Base-by-base conservation (phyloP, 2,888 invertebrate species). In the Amphiduros pacificus region DNA sequence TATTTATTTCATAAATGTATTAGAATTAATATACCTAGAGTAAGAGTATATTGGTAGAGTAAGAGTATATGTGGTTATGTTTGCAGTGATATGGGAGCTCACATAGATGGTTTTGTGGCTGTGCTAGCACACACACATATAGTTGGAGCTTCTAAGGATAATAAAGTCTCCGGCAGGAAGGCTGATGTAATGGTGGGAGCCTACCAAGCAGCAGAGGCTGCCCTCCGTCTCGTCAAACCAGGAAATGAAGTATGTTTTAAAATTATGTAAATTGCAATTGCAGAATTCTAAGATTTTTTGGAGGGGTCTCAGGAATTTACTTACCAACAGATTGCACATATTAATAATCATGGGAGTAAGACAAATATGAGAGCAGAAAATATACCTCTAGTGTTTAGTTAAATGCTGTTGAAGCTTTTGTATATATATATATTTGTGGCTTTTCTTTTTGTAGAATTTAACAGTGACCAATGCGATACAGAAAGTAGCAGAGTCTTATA, bases 51-150 rank as follows among this genome's bases (percentile, higher is more conserved):
- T n/a, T n/a, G n/a, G n/a, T n/a, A n/a, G n/a, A n/a, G n/a, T n/a
- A n/a, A n/a, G n/a, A n/a, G n/a, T n/a, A n/a, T 17, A 36, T 17
- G 6, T 48, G 17, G 9, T 48, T 51, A 29, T 27, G 41, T 55
- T 74, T 74, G 22, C 74, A 82, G 85, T 83, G 98, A 99, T 85
- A 86, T 99, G 79, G 99, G 99, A 71, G 95, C 94, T 66, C 98
- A 99, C 81, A 91, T 99, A 78, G 99, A 99, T 87, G 99, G 99
- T 40, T 98, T 95, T 81, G 94, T 97, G 77, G 97, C 98, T 55
- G 96, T 98, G 55, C 96, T 93, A 59, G 99, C 98, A 29, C 98
- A 99, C 83, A 95, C 97, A 4, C 86, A 97, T 68, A 89, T 93
- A 59, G 89, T 99, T 73, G 95, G 94, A 55, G 90, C 91, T 49